Base-by-base conservation (phyloP, 1,140 invertebrate genomes). In the Cryptotermes secundus region DNA sequence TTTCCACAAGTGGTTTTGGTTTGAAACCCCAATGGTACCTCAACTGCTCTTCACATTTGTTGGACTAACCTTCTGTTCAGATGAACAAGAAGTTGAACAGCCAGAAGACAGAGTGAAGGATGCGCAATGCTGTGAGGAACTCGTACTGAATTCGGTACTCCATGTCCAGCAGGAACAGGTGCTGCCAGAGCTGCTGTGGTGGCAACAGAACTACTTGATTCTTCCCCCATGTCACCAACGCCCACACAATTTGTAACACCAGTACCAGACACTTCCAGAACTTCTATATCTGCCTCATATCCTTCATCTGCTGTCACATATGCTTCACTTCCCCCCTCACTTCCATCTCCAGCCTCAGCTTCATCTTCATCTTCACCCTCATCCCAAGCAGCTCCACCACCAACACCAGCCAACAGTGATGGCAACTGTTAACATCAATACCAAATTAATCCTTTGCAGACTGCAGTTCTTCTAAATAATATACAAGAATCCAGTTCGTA, bases 241-340 rank as follows among this genome's bases (percentile, higher is more conserved):
- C 34, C 59, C 2, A 80, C 80, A 59, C 10, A 31, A 19, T 34
- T 49, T 22, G 79, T 80, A 14, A 80, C 34, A 34, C 83, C 79
- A n/a, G 82, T 34, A n/a, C 82, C 42, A 31, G 59, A n/a, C 4
- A 65, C 82, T 2, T 82, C 80, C 42, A 84, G 89, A 31, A 91
- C 85, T 87, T 92, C 92, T 65, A 91, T 87, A 83, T 92, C 92
- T 4, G 91, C 92, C 80, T 92, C 92, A 82, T 94, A 94, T 22
- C 93, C 93, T 88, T 94, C 93, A 86, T 94, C 93, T 14, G 92
- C 92, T 6, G 91, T 91, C 9, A 91, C 87, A 72, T 92, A 91
- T 83, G 90, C 89, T 89, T 87, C 88, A 80, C 53, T 82, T 14
- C 24, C 38, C 42, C 38, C 35, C 31, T 90, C 91, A 84, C 91